Conservation (phyloP, 2,113 vertebrate species). For the Mirza zaza region DNA sequence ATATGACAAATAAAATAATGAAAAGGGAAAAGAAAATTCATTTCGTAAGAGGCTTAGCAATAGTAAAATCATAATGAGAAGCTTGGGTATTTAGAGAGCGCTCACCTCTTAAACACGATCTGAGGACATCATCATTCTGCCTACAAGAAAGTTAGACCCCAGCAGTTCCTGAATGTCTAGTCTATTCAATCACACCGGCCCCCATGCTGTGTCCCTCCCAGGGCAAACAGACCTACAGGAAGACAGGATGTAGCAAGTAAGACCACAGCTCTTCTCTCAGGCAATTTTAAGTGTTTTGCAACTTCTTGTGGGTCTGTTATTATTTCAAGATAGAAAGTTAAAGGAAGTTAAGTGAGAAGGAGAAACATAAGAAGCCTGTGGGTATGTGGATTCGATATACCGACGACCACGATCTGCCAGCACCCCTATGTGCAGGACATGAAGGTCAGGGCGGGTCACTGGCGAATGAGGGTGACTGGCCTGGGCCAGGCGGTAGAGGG, state of each 20-base stretch:
- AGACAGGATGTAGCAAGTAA: not conserved
- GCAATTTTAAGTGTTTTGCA: not conserved
- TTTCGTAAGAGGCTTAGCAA: not conserved
- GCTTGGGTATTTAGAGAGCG: not conserved
- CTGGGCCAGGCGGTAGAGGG: not conserved
- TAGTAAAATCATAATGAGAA: slow-evolving; percentile 18
- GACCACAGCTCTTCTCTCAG: not conserved
- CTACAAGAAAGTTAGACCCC: not conserved
- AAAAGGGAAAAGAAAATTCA: slow-evolving; percentile 1
- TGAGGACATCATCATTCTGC: not conserved
- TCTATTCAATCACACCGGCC: not conserved
- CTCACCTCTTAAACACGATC: not conserved
- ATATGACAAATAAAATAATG: slow-evolving; percentile 11
- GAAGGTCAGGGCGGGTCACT: not conserved
- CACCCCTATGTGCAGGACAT: not conserved
- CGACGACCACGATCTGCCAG: too few relatives aligned
- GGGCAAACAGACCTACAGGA: not conserved
- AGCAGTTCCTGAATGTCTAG: not conserved
- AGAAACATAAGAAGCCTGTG: not conserved
- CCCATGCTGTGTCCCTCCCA: not conserved
- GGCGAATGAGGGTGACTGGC: not conserved
- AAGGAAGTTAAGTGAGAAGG: not conserved
- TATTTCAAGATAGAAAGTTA: slow-evolving; percentile 9
- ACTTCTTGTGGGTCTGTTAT: not conserved
- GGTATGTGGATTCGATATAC: not conserved